phyloP scores from a whole-genome alignment of 2,888 invertebrate genomes.

The Torymus aiolomorphi region DNA sequence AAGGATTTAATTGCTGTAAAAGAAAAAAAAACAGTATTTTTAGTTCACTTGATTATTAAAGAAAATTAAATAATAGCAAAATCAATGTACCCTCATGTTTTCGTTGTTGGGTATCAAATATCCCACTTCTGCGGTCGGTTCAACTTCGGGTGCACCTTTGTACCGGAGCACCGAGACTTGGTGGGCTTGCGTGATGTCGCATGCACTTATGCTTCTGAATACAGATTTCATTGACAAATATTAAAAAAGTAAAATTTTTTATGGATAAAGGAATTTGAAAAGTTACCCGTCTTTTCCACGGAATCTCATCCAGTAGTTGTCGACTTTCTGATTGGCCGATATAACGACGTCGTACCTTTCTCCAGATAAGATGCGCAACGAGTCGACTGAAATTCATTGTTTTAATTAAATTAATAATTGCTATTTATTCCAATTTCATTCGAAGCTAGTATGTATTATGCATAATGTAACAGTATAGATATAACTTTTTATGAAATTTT shows the following conservation, averaged over 20 bases:
- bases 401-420: too few relatives aligned
- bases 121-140: not conserved
- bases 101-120: too few relatives aligned
- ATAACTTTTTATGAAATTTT: too few relatives aligned
- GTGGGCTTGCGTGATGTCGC: not conserved
- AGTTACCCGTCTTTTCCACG: constrained; percentile 77
- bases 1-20: constrained; percentile 24
- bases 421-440: too few relatives aligned
- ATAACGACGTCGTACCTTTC: constrained; percentile 91
- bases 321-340: constrained; percentile 83
- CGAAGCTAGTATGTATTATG: too few relatives aligned
- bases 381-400: constrained; percentile 75
- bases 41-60: too few relatives aligned
- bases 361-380: constrained; percentile 89
- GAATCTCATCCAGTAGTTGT: constrained; percentile 88
- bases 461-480: too few relatives aligned
- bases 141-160: not conserved
- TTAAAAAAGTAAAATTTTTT: not conserved
- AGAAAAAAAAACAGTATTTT: not conserved
- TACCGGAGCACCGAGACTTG: constrained; percentile 11
- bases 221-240: too few relatives aligned
- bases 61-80: too few relatives aligned
- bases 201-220: not conserved
- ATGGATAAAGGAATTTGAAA: not conserved
- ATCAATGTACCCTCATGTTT: too few relatives aligned